Conservation (phyloP, 2,113 vertebrate species). For the Mixornis gularis region DNA sequence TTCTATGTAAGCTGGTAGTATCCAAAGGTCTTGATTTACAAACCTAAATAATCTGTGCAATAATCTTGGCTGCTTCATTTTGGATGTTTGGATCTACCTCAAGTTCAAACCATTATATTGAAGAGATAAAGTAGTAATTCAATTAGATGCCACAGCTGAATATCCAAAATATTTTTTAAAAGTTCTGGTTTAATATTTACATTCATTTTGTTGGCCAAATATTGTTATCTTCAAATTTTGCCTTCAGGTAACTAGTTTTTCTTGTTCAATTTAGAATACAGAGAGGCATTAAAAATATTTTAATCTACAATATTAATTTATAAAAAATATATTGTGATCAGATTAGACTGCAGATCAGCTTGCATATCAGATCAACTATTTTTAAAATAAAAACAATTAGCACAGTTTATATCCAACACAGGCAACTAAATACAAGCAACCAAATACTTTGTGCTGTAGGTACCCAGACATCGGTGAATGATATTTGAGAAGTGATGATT, state of each 20-base stretch:
- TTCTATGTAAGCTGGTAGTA: neutral
- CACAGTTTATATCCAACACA: neutral
- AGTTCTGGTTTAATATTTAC: neutral
- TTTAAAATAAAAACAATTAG: neutral
- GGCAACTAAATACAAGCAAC: neutral
- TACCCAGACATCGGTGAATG: neutral
- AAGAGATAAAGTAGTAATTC: neutral
- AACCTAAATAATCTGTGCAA: neutral
- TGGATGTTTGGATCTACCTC: neutral
- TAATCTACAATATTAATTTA: neutral
- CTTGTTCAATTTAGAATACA: neutral
- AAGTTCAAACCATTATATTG: neutral
- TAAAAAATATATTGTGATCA: neutral
- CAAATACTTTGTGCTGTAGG: neutral
- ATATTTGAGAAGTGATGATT: neutral
- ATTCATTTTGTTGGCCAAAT: neutral
- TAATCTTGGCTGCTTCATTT: neutral
- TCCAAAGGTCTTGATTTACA: neutral
- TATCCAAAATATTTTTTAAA: neutral
- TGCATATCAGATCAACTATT: neutral
- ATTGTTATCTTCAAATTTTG: neutral
- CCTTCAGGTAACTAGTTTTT: neutral
- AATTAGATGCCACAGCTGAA: neutral
- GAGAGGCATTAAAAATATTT: neutral
- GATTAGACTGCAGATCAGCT: neutral